Percentiles rank a stretch among this genome's conserved stretches.
Conservation (phyloP, 2,113 vertebrate species). For the Nothocercus julius region DNA sequence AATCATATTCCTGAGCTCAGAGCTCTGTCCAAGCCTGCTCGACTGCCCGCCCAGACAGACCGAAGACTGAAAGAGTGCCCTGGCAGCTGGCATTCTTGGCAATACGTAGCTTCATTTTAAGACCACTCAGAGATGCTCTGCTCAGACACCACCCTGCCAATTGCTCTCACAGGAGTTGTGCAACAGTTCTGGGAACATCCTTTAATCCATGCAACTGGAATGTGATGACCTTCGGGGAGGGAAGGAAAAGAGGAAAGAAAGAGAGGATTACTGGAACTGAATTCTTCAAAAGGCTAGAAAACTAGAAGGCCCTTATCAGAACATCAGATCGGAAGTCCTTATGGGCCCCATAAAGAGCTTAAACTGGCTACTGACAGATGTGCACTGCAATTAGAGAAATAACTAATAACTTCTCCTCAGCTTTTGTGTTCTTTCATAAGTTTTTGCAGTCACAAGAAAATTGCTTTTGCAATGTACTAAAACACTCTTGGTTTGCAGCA, state of each 20-base stretch:
- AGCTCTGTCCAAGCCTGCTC: background rate
- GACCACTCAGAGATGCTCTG: background rate
- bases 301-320: constrained; percentile 34
- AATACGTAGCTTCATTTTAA: constrained; percentile 8
- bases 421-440: background rate
- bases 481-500: background rate
- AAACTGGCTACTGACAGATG: constrained; percentile 53
- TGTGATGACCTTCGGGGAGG: constrained; percentile 44
- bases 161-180: constrained; percentile 20
- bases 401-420: background rate
- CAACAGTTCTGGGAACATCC: constrained; percentile 52
- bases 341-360: background rate
- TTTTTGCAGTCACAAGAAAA: background rate
- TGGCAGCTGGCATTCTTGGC: background rate
- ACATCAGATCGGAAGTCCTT: background rate
- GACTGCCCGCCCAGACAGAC: background rate
- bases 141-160: constrained; percentile 18
- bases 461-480: background rate
- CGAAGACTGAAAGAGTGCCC: background rate
- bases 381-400: constrained; percentile 24
- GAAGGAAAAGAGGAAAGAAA: constrained; percentile 2
- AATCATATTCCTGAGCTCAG: background rate
- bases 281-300: constrained; percentile 38
- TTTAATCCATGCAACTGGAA: constrained; percentile 60
- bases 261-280: constrained; percentile 44